Conservation (phyloP, 2,797 vertebrate species). For the Phrynocephalus forsythii region DNA sequence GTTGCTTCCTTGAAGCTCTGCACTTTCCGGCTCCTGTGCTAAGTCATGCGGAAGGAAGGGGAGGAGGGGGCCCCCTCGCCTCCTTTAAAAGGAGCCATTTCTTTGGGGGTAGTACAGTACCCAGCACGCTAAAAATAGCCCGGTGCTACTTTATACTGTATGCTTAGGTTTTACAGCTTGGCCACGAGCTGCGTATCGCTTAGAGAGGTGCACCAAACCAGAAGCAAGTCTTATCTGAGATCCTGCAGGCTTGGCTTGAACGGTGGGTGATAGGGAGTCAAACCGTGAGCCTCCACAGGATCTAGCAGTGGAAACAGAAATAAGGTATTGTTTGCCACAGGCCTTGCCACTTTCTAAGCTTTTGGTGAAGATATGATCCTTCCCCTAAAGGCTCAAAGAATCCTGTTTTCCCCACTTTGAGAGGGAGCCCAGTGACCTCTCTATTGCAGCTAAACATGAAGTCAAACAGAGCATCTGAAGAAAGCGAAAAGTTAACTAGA, state of each 20-base stretch:
- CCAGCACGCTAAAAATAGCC: conserved; percentile 45
- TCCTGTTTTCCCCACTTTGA: conserved; percentile 9
- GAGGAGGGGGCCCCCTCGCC: accelerated
- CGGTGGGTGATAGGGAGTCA: too few species aligned
- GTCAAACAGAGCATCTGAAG: conserved; percentile 15
- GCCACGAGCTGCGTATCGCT: neutral
- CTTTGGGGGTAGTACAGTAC: conserved; percentile 32
- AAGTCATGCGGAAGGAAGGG: too few species aligned
- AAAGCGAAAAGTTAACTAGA: neutral
- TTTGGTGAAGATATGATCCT: neutral
- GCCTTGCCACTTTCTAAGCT: neutral
- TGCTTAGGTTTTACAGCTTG: conserved; percentile 49
- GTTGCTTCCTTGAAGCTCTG: neutral
- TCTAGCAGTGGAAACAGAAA: neutral
- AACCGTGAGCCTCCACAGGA: too few species aligned
- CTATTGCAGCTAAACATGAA: neutral
- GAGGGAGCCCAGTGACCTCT: conserved; percentile 32
- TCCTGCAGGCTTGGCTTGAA: neutral
- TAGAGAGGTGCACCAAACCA: conserved; percentile 23
- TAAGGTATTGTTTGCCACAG: neutral
- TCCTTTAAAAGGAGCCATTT: conserved; percentile 36
- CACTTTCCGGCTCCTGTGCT: neutral
- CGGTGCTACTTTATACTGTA: conserved; percentile 42
- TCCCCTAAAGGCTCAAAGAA: neutral
- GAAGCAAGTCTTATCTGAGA: conserved; percentile 42